phyloP scores from a whole-genome alignment of 35 echinoderm and acorn worm genomes.

The Ophiothrix spiculata region DNA sequence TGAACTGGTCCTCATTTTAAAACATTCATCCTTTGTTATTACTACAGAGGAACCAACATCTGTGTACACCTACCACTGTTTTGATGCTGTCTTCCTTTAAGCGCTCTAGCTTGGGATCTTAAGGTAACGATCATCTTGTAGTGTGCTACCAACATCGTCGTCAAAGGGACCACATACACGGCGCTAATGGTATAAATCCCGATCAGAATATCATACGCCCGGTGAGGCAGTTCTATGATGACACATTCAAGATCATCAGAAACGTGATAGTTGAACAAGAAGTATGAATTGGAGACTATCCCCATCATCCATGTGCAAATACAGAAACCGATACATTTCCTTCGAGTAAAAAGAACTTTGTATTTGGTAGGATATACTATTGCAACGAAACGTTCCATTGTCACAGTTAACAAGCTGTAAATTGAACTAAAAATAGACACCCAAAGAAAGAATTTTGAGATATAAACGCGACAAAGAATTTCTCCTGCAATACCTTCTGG shows the following conservation, averaged over 20 bases:
- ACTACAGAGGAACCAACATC: too few relatives aligned
- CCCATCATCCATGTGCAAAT: conserved; percentile 67
- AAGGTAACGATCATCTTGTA: conserved; percentile 48
- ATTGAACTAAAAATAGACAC: conserved; percentile 64
- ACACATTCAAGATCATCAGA: conserved; percentile 7
- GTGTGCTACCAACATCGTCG: conserved; percentile 51
- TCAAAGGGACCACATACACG: conserved; percentile 57
- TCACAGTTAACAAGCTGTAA: conserved; percentile 66
- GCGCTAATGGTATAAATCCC: conserved; percentile 55
- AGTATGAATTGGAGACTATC: conserved; percentile 61
- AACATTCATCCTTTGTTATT: too few relatives aligned
- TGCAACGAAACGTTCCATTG: conserved; percentile 74
- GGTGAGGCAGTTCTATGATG: conserved; percentile 13
- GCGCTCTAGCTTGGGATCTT: conserved; percentile 27
- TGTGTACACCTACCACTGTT: too few relatives aligned
- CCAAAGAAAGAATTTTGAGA: conserved; percentile 78
- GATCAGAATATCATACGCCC: conserved; percentile 13
- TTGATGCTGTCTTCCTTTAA: conserved; percentile 2
- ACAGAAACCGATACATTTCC: conserved; percentile 46
- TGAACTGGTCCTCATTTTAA: too few relatives aligned
- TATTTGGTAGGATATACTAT: conserved; percentile 75
- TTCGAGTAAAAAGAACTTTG: conserved; percentile 38
- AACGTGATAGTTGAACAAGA: conserved; percentile 52
- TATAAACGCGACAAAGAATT: conserved; percentile 60
- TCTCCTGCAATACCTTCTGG: conserved; percentile 45